These are phyloP conservation scores for Promerops cafer DNA, from an alignment of 2,113 vertebrate genomes.

Conservation along the genomic window DNA sequence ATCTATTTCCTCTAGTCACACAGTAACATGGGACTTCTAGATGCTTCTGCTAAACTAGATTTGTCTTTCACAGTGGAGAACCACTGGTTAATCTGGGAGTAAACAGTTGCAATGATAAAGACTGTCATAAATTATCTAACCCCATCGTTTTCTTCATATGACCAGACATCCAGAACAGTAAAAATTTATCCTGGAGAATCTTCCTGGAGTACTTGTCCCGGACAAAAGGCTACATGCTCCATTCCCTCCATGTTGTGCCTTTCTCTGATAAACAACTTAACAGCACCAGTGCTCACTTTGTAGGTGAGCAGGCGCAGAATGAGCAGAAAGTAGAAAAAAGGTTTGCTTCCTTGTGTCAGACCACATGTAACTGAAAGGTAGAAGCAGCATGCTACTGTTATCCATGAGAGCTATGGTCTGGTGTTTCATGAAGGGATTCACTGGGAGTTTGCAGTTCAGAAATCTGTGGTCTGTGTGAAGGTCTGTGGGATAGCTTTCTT, in stretches of 20 bases:
- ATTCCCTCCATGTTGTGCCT: neutral
- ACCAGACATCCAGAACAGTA: neutral
- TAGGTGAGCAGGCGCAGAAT: neutral
- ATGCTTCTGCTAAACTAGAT: neutral
- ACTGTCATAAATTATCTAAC: neutral
- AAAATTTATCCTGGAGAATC: neutral
- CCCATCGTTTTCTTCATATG: neutral
- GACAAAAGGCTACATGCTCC: neutral
- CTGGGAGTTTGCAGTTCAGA: neutral
- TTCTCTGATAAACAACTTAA: neutral
- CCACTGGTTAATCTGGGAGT: neutral
- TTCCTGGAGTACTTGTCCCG: neutral
- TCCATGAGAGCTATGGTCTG: neutral
- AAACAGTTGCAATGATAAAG: neutral
- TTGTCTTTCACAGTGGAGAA: neutral
- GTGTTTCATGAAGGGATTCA: neutral
- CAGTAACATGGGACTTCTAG: neutral
- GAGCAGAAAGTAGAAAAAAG: neutral
- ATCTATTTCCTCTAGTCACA: neutral
- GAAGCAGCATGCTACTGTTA: neutral
- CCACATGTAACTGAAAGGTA: neutral
- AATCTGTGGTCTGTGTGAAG: neutral
- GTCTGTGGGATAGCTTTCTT: neutral
- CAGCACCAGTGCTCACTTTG: neutral
- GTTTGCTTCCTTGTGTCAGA: neutral